phyloP scores from a whole-genome alignment of 2,888 invertebrate genomes.

The Charanyca ferruginea region DNA sequence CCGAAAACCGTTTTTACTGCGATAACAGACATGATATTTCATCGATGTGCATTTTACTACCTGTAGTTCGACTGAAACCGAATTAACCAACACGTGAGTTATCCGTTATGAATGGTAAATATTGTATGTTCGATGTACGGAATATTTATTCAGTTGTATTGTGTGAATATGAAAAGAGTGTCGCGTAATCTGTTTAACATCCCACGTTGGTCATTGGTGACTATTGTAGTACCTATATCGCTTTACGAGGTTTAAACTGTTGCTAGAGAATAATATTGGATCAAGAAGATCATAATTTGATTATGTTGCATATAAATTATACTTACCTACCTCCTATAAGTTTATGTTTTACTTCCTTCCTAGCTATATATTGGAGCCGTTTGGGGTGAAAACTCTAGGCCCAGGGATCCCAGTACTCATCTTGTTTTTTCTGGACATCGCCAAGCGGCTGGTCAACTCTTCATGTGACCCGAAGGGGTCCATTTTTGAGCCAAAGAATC shows the following conservation, averaged over 20 bases:
- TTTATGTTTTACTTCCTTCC: too few relatives aligned
- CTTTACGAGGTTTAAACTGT: background rate
- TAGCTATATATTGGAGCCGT: too few relatives aligned
- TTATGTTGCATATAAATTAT: too few relatives aligned
- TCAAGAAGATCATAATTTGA: background rate
- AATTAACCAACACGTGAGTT: conserved; percentile 41
- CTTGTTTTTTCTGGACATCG: too few relatives aligned
- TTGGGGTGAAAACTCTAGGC: too few relatives aligned
- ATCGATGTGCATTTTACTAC: conserved; percentile 28
- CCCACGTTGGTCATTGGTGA: background rate
- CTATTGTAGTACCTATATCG: background rate
- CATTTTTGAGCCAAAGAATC: too few relatives aligned
- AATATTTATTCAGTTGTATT: conserved; percentile 44
- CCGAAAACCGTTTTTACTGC: conserved; percentile 21
- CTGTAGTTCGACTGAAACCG: conserved; percentile 29
- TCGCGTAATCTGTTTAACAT: conserved; percentile 12
- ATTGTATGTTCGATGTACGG: conserved; percentile 22
- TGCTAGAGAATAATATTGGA: background rate
- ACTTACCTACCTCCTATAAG: too few relatives aligned
- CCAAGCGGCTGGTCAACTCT: too few relatives aligned
- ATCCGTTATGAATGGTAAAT: conserved; percentile 41
- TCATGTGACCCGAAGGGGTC: too few relatives aligned
- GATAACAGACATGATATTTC: conserved; percentile 45
- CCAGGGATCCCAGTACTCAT: too few relatives aligned
- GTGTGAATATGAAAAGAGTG: conserved; percentile 37